Evolutionary conservation across 2,797 vertebrate genomes (phyloP).

Genomic region (Spondyliosoma cantharus): DNA sequence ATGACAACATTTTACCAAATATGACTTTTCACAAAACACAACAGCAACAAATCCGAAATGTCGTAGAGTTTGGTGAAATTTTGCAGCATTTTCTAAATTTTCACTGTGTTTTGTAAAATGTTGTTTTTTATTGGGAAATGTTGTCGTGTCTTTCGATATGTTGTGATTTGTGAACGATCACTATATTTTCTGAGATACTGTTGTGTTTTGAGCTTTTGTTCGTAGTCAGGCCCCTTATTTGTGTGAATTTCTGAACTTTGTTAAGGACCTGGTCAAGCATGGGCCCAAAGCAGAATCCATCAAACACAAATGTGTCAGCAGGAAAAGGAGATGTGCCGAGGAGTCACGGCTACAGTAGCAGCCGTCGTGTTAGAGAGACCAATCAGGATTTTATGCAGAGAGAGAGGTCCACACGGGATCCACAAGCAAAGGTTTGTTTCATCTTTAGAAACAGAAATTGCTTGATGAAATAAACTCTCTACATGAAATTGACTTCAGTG

Average conservation of each 20-base stretch:
- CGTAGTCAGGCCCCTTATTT: background rate
- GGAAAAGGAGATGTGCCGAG: slow-evolving; percentile 29
- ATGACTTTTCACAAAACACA: too few species aligned
- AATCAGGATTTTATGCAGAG: slow-evolving; percentile 28
- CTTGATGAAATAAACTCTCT: background rate
- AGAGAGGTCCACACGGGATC: slow-evolving; percentile 29
- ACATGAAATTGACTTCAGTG: background rate
- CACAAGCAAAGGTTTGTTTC: slow-evolving; percentile 57
- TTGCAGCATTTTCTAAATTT: too few species aligned
- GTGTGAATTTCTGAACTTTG: slow-evolving; percentile 10
- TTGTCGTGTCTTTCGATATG: too few species aligned
- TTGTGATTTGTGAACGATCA: too few species aligned
- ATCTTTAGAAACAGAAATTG: background rate
- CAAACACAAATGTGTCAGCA: slow-evolving; percentile 23
- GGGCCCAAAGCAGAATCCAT: slow-evolving; percentile 49
- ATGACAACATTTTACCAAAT: too few species aligned
- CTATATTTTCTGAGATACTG: too few species aligned
- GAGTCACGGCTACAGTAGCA: slow-evolving; percentile 68
- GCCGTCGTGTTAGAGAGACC: slow-evolving; percentile 43
- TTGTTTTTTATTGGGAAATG: too few species aligned
- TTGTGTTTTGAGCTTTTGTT: too few species aligned
- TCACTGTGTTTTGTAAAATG: too few species aligned
- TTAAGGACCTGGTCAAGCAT: slow-evolving; percentile 46
- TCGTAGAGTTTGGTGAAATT: too few species aligned
- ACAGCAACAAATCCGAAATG: too few species aligned